Evolutionary conservation across 2,888 invertebrate genomes (phyloP).

Genomic region (Rotaria magnacalcarata): DNA sequence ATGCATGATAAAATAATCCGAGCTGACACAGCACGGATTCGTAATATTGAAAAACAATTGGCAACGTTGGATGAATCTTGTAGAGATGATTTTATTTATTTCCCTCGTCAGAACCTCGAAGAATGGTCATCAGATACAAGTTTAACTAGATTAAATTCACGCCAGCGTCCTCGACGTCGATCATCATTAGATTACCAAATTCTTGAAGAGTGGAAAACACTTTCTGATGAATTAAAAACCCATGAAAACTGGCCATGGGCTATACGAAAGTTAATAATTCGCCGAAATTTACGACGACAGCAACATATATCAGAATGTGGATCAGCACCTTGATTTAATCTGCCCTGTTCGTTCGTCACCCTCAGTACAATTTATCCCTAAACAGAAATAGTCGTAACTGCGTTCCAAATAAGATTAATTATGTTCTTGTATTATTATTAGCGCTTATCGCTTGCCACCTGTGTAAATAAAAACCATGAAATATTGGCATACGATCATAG

Average conservation of each 20-base stretch:
- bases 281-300: neutral
- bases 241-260: neutral
- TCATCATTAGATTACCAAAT: neutral
- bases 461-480: too few species aligned
- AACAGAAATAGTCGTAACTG: too few species aligned
- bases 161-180: neutral
- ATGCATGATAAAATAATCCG: neutral
- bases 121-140: neutral
- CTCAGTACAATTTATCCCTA: too few species aligned
- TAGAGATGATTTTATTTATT: neutral
- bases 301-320: neutral
- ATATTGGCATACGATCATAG: too few species aligned
- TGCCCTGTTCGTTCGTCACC: neutral
- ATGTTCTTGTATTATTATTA: too few species aligned
- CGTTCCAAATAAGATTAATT: too few species aligned
- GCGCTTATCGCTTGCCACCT: too few species aligned
- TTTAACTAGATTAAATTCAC: neutral
- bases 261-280: neutral
- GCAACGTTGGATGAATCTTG: neutral
- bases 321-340: neutral
- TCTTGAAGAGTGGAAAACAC: neutral
- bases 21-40: neutral
- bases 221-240: neutral
- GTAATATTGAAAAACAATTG: slow-evolving; percentile 8
- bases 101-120: neutral